These are phyloP conservation scores for Thermophis baileyi DNA, from an alignment of 2,113 vertebrate species.

Conservation along the genomic window DNA sequence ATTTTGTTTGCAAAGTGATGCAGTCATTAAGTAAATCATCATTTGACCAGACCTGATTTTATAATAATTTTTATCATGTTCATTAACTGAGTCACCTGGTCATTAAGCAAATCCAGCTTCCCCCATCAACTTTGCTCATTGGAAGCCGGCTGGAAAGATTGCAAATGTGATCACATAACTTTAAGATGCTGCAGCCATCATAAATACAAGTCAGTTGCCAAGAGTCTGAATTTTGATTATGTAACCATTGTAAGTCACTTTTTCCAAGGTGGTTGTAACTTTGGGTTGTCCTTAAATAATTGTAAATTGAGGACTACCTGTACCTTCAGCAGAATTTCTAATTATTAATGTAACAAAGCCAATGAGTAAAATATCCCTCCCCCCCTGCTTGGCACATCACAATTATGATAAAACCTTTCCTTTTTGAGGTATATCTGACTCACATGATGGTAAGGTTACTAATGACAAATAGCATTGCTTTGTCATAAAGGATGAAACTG, in stretches of 20 bases:
- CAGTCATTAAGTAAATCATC: background rate
- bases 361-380: slow-evolving; percentile 52
- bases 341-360: slow-evolving; percentile 23
- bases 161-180: background rate
- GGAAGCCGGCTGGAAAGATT: background rate
- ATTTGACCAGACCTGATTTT: background rate
- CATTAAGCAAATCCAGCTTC: background rate
- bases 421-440: background rate
- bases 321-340: background rate
- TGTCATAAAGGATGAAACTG: background rate
- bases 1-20: background rate
- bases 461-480: background rate
- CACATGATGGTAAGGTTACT: background rate
- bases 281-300: background rate
- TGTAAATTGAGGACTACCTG: background rate
- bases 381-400: background rate
- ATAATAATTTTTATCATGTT: background rate
- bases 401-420: background rate
- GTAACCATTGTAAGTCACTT: background rate
- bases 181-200: background rate
- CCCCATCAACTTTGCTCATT: background rate
- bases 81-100: background rate
- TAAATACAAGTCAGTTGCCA: background rate
- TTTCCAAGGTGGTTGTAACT: background rate
- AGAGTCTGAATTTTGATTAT: background rate